A percentile compares a stretch with the other conserved stretches of the same genome.
phyloP scores from a whole-genome alignment of 2,888 invertebrate species.

The Pelosia muscerda region DNA sequence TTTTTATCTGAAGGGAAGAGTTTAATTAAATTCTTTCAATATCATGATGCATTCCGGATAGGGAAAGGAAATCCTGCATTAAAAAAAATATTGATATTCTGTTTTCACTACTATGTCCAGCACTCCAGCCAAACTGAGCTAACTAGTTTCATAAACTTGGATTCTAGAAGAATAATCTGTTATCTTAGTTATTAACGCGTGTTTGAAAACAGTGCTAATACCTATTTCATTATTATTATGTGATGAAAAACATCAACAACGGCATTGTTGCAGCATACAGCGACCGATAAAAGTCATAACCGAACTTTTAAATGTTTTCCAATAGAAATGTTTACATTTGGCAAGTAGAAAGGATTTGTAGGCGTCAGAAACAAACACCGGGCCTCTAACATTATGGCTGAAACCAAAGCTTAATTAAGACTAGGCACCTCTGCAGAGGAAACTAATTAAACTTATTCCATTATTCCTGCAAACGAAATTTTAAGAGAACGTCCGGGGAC shows the following conservation, averaged over 20 bases:
- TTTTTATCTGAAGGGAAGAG: too few species aligned
- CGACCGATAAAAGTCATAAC: conserved; percentile 22
- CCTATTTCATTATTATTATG: background rate
- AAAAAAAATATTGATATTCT: too few species aligned
- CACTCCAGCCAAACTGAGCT: too few species aligned
- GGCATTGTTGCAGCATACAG: background rate
- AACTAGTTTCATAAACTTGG: too few species aligned
- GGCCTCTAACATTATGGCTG: conserved; percentile 64
- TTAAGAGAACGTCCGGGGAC: conserved; percentile 68
- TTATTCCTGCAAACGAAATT: conserved; percentile 78
- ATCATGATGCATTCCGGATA: too few species aligned
- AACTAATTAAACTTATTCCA: conserved; percentile 84
- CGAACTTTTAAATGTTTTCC: conserved; percentile 28
- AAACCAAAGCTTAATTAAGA: conserved; percentile 81
- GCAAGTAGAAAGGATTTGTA: conserved; percentile 52
- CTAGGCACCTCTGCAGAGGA: conserved; percentile 73
- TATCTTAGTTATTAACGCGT: background rate
- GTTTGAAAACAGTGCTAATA: background rate
- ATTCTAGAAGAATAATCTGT: background rate
- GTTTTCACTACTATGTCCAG: too few species aligned
- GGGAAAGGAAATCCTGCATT: too few species aligned
- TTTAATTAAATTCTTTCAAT: too few species aligned
- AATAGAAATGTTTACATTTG: conserved; percentile 45
- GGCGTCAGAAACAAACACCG: conserved; percentile 62
- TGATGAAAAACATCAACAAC: conserved; percentile 2